phyloP scores from a whole-genome alignment of 2,888 invertebrate genomes.

The Penaeus monodon region DNA sequence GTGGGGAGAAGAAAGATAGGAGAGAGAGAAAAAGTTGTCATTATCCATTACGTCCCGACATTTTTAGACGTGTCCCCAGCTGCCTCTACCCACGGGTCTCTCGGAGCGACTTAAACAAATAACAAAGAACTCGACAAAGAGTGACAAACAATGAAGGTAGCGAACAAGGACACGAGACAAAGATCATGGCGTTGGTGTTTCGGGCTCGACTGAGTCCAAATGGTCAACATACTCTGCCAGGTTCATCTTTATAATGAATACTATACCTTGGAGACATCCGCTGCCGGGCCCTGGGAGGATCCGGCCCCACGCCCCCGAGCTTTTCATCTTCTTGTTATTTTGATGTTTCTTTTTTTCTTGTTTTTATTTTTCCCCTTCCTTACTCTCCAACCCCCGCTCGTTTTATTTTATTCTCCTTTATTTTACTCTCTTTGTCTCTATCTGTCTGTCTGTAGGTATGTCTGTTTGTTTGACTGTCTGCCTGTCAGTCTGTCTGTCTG shows the following conservation, averaged over 20 bases:
- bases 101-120: not conserved
- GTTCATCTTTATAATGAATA: constrained; percentile 46
- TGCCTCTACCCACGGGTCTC: constrained; percentile 1
- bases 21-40: not conserved
- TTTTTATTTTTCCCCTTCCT: no score
- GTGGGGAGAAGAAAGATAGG: not conserved
- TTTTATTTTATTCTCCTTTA: no score
- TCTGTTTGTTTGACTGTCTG: no score
- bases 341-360: no score
- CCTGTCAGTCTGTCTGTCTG: no score
- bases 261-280: constrained; percentile 13
- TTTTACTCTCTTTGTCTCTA: no score
- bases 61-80: constrained; percentile 11
- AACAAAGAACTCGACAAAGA: constrained; percentile 27
- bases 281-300: not conserved
- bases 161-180: constrained; percentile 28
- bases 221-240: constrained; percentile 30
- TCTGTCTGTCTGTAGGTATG: no score
- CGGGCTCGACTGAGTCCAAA: constrained; percentile 42
- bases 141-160: constrained; percentile 33
- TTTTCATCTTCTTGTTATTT: no score
- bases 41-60: constrained; percentile 27
- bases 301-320: not conserved
- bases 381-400: no score
- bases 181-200: constrained; percentile 31